Evolutionary conservation across 2,113 vertebrate genomes (phyloP), one percentile per base, ranked within the genome.

Genomic region (Sciurus niger): DNA sequence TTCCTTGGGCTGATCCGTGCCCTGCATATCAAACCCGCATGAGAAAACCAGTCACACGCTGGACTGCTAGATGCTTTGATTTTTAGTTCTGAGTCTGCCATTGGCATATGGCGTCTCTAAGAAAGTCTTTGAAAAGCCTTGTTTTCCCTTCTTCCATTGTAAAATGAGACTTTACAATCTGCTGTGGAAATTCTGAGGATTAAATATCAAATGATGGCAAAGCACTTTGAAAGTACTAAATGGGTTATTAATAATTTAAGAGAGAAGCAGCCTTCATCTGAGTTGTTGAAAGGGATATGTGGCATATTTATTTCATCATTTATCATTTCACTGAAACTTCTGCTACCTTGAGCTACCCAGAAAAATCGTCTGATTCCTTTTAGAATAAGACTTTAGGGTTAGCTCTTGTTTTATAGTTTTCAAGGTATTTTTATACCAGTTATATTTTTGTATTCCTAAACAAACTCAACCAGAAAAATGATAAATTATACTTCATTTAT

Each of bases 171-270:
- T 85, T 97, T 88, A 74, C 70, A 86, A 67, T 93, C 82, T 95
- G 74, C 67, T 95, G 76, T 85, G 51, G 78, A 96, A 80, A 89
- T 89, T 94, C 83, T 76, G 73, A 94, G 88, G 84, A 65, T 68
- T 90, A 79, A 96, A 88, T 95, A 95, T 91, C 95, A 93, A 95
- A 96, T 70, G 91, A 90, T 95, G 65, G 60, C 68, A 90, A 96
- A 87, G 91, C 25, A 51, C 93, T 93, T 85, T 97, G 89, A 92
- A 94, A 94, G 77, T 51, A 79, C 84, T 97, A 90, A 98, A 89
- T 95, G 82, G 79, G 20, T 84, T 90, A 86, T 97, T 96, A 96
- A 98, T 97, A 96, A 96, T 97, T 97, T 88, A 97, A 93, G 82
- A 86, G 28, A 40, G 20, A 89, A 70, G 68, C 77, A 60, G 40